These are phyloP conservation scores for Leucophenga montana DNA, from an alignment of 2,888 invertebrate genomes.

Conservation along the genomic window DNA sequence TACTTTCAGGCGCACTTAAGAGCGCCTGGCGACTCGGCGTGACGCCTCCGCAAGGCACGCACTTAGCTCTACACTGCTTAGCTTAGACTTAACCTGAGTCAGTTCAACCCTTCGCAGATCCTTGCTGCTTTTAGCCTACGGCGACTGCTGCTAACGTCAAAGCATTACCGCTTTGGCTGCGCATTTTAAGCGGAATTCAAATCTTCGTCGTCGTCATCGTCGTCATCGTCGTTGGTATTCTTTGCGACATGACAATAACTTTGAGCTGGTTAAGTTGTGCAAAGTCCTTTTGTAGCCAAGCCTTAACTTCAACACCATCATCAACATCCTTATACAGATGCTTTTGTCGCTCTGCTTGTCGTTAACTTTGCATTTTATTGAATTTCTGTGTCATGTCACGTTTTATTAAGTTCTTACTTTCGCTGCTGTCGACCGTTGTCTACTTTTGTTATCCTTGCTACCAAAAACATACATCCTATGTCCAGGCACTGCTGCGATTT, in stretches of 20 bases:
- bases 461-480: too few relatives aligned
- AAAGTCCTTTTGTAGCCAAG: too few relatives aligned
- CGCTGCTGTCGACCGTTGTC: neutral
- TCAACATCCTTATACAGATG: too few relatives aligned
- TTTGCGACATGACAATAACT: constrained; percentile 8
- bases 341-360: neutral
- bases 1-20: neutral
- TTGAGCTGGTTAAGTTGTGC: neutral
- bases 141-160: too few relatives aligned
- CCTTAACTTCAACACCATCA: neutral
- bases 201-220: neutral
- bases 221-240: too few relatives aligned
- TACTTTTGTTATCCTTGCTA: too few relatives aligned
- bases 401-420: constrained; percentile 17
- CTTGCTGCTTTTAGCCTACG: neutral
- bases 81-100: too few relatives aligned
- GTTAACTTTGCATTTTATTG: constrained; percentile 19
- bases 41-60: too few relatives aligned
- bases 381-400: constrained; percentile 22
- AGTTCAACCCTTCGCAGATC: neutral
- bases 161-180: neutral
- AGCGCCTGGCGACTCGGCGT: too few relatives aligned
- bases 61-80: too few relatives aligned
- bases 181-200: constrained; percentile 16
- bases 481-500: too few relatives aligned